These are phyloP conservation scores for Ispidina picta DNA, from an alignment of 2,797 vertebrate genomes.

Conservation along the genomic window DNA sequence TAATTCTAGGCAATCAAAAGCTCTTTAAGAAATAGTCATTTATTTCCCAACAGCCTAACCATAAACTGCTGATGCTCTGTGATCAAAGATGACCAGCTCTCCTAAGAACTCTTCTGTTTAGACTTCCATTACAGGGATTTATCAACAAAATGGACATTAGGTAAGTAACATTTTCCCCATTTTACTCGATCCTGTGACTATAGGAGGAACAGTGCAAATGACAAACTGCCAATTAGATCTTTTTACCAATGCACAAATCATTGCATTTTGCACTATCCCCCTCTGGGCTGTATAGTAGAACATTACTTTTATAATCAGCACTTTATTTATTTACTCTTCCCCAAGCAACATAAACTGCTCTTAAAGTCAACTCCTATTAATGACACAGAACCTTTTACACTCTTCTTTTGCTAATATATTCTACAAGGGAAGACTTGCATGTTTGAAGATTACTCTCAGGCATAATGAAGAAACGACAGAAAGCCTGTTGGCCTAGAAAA, in stretches of 20 bases:
- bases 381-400: background rate
- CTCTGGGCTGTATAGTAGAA: background rate
- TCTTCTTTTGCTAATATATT: background rate
- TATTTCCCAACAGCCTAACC: background rate
- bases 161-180: background rate
- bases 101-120: background rate
- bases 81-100: background rate
- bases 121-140: background rate
- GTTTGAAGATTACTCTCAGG: slow-evolving; percentile 31
- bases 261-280: background rate
- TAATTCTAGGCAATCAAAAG: background rate
- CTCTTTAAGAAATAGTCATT: background rate
- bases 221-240: background rate
- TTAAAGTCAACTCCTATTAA: background rate
- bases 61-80: background rate
- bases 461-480: slow-evolving; percentile 26
- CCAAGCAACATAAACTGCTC: background rate
- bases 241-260: background rate
- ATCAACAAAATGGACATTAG: rapidly evolving
- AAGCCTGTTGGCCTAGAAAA: slow-evolving; percentile 49
- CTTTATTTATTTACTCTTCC: slow-evolving; percentile 27
- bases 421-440: background rate
- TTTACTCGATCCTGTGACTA: background rate
- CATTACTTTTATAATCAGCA: background rate
- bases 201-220: background rate